These are phyloP conservation scores for Sminthopsis crassicaudata DNA, from an alignment of 2,113 vertebrate species.

Conservation along the genomic window DNA sequence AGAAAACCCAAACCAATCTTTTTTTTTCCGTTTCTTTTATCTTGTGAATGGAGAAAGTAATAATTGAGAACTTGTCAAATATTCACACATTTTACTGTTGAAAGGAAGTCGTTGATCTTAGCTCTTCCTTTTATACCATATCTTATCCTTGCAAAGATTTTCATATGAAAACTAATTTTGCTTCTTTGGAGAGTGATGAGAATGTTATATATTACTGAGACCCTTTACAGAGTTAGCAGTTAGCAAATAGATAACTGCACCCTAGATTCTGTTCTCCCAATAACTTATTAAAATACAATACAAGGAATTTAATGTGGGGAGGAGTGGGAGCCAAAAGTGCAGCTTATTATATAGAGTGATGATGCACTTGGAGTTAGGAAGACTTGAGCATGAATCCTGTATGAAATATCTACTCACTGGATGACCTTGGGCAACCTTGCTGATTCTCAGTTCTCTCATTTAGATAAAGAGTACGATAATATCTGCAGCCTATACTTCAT, in stretches of 20 bases:
- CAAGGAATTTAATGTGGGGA: background rate
- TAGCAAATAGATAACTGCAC: background rate
- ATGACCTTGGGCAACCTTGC: background rate
- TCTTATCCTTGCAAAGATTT: background rate
- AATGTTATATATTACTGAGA: background rate
- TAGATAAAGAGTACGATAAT: background rate
- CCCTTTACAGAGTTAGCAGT: background rate
- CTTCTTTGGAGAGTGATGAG: background rate
- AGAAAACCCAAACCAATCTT: rapidly evolving
- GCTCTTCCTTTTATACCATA: background rate
- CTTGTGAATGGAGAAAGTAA: background rate
- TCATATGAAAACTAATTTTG: background rate
- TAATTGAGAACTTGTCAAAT: constrained; percentile 1
- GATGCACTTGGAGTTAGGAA: background rate
- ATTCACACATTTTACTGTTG: background rate
- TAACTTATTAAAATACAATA: background rate
- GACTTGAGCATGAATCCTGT: background rate
- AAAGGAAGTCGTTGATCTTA: background rate
- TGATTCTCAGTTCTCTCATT: background rate
- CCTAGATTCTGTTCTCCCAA: background rate
- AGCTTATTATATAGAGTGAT: background rate
- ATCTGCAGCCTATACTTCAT: background rate
- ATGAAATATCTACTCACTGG: background rate
- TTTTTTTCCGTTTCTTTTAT: background rate
- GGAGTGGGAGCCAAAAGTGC: background rate